phyloP scores from a whole-genome alignment of 2,888 invertebrate genomes.

The Nomada ruficornis region DNA sequence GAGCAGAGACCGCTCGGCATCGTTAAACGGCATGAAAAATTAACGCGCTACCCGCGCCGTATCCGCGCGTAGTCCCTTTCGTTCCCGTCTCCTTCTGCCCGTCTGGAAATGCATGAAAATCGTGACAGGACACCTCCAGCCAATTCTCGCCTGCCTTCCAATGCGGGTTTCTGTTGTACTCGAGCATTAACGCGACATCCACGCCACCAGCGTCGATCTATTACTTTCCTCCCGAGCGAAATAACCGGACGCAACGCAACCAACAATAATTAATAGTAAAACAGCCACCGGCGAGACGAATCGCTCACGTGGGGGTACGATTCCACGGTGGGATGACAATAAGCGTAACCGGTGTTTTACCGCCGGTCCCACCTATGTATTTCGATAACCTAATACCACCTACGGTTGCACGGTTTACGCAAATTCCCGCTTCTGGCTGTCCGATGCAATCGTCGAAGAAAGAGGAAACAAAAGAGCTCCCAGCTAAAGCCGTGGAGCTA shows the following conservation, averaged over 20 bases:
- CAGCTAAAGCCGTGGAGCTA: background rate
- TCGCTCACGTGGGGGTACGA: slow-evolving; percentile 58
- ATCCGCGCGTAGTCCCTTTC: background rate
- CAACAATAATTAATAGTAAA: slow-evolving; percentile 59
- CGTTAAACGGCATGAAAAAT: slow-evolving; percentile 24
- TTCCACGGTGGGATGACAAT: slow-evolving; percentile 54
- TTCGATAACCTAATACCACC: slow-evolving; percentile 29
- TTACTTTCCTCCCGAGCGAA: slow-evolving; percentile 40
- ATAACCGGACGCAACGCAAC: slow-evolving; percentile 62
- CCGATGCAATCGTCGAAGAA: background rate
- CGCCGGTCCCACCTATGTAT: background rate
- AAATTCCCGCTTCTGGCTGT: background rate
- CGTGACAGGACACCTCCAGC: background rate
- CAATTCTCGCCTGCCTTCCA: background rate
- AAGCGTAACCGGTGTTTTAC: slow-evolving; percentile 36
- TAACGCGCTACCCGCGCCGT: background rate
- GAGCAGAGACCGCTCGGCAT: slow-evolving; percentile 1
- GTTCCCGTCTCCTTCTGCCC: background rate
- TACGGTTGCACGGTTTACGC: slow-evolving; percentile 22
- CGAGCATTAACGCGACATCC: slow-evolving; percentile 10
- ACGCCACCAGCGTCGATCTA: slow-evolving; percentile 34
- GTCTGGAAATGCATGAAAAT: background rate
- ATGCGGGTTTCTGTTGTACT: background rate
- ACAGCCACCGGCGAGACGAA: slow-evolving; percentile 57
- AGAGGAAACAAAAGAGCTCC: background rate